Evolutionary conservation across 2,797 vertebrate genomes (phyloP), one percentile per base, ranked within the genome.

Genomic region (Delichon dasypus): DNA sequence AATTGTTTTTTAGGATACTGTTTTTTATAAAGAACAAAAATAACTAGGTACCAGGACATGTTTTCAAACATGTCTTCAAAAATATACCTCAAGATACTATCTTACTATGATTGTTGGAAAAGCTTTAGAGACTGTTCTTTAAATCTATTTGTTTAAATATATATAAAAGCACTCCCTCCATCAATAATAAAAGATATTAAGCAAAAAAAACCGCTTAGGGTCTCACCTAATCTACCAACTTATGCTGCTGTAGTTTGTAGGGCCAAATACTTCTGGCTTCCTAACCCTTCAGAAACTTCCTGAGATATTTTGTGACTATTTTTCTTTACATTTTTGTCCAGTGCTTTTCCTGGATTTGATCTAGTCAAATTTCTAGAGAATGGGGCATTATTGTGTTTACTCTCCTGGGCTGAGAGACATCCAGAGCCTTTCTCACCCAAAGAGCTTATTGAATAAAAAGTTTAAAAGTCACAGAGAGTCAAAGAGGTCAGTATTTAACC

Each of bases 261-360:
- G 30, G 44, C 8, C 15, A 90, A 91, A 34, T 47, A 74, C 48
- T 89, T 80, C 54, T 78, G 32, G 9, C 65, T 89, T 83, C 45
- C 44, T 83, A 89, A 74, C 6, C 5, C 16, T 79, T 91, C 34
- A 44, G 57, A 75, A 91, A 76, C 19, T 90, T 91, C 38, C 47
- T 34, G 47, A 57, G n/a, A 27, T 72, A 75, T 58, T 68, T 50
- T 5, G 5, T 83, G n/a, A 40, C 14, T 53, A 11, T 48, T 89
- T 89, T 84, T 62, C 61, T 76, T 77, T 40, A 21, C 9, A 27
- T 68, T 83, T 95, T 88, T 81, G 74, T 30, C 36, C 22, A 44
- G 67, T 42, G 3, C 55, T 40, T 74, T 20, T 7, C 36, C 17
- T 71, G 29, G 48, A 72, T 68, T 83, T 64, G 16, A 53, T 84